A percentile compares a stretch with the other conserved stretches of the same genome.
These are phyloP conservation scores for Epistrophe eligans DNA, from an alignment of 2,888 invertebrate species.

Conservation along the genomic window DNA sequence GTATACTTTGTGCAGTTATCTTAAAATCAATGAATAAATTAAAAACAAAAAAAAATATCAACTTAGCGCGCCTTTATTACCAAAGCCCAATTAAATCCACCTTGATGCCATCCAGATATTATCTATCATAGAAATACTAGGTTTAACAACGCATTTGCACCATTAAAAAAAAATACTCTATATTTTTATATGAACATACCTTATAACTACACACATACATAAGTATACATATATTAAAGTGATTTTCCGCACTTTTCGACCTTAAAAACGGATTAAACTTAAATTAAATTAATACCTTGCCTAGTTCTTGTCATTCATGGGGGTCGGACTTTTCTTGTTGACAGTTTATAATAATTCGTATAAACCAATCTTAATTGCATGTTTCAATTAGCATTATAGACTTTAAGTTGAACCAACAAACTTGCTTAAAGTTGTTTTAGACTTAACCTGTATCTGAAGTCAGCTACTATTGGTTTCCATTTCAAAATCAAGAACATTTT, in stretches of 20 bases:
- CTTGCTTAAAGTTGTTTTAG: background rate
- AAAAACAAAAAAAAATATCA: background rate
- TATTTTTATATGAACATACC: too few species aligned
- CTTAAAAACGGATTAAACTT: conserved; percentile 59
- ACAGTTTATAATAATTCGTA: conserved; percentile 51
- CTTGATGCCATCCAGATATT: background rate
- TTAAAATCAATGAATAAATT: conserved; percentile 29
- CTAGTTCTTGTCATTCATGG: conserved; percentile 48
- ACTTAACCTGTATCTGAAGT: background rate
- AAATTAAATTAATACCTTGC: conserved; percentile 49
- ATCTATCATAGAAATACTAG: background rate
- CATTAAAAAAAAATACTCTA: background rate
- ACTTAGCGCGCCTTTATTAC: background rate
- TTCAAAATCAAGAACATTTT: background rate
- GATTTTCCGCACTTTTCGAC: conserved; percentile 34
- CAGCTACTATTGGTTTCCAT: background rate
- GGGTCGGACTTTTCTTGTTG: conserved; percentile 23
- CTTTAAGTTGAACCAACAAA: conserved; percentile 1
- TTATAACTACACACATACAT: too few species aligned
- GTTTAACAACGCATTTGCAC: background rate
- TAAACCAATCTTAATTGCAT: conserved; percentile 46
- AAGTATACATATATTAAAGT: background rate
- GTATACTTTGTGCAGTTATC: background rate
- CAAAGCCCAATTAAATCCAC: conserved; percentile 16
- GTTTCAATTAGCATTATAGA: conserved; percentile 56